These are phyloP conservation scores for Ochotona princeps DNA, from an alignment of 2,113 vertebrate genomes.

Conservation along the genomic window DNA sequence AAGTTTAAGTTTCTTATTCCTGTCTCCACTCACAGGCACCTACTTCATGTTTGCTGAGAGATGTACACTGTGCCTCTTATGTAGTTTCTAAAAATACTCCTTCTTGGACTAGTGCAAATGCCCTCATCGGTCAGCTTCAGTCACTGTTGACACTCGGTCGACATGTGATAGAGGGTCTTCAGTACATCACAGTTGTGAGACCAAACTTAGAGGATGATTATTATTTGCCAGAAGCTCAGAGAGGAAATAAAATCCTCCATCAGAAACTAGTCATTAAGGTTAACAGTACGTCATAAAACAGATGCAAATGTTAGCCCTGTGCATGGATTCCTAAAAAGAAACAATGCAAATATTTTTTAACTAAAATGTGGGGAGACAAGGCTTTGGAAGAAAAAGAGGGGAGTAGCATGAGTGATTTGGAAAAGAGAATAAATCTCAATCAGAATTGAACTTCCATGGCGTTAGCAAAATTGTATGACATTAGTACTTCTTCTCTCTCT, in stretches of 20 bases:
- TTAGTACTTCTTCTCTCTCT: background rate
- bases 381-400: background rate
- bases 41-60: constrained; percentile 64
- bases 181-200: constrained; percentile 20
- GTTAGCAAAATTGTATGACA: constrained; percentile 42
- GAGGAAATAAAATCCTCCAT: constrained; percentile 56
- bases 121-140: background rate
- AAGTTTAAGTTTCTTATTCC: constrained; percentile 52
- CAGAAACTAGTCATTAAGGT: constrained; percentile 67
- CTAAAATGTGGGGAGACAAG: constrained; percentile 1
- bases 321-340: background rate
- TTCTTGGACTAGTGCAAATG: background rate
- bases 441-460: constrained; percentile 18
- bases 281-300: constrained; percentile 61
- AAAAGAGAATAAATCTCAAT: constrained; percentile 22
- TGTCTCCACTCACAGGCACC: constrained; percentile 50
- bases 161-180: constrained; percentile 25
- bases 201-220: constrained; percentile 63
- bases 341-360: constrained; percentile 27
- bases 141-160: background rate
- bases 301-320: constrained; percentile 41
- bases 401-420: constrained; percentile 32
- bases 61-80: background rate
- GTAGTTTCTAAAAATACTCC: constrained; percentile 62
- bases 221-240: constrained; percentile 67